A percentile compares a stretch with the other conserved stretches of the same genome.
These are phyloP conservation scores for Eulemur macaco DNA, from an alignment of 2,113 vertebrate species.

Conservation along the genomic window DNA sequence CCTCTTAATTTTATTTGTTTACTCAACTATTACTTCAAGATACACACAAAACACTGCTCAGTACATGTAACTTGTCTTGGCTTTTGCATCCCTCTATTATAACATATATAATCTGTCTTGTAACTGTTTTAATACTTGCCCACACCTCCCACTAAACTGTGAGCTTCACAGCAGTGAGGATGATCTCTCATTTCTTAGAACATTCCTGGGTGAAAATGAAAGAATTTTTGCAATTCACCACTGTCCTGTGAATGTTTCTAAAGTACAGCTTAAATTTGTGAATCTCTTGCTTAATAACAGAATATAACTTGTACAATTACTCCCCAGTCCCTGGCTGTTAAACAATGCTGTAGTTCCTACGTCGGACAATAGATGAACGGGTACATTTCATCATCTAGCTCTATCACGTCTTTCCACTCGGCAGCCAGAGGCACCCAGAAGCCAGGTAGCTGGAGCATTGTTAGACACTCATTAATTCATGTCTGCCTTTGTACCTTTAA, in stretches of 20 bases:
- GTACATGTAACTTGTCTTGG: neutral
- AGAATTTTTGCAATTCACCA: neutral
- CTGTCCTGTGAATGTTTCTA: neutral
- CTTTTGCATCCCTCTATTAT: neutral
- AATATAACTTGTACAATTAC: neutral
- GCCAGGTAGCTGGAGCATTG: neutral
- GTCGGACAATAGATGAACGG: neutral
- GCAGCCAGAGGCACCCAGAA: neutral
- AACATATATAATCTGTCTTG: neutral
- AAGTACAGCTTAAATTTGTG: neutral
- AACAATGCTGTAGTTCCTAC: neutral
- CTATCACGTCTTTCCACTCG: neutral
- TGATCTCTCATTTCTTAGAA: neutral
- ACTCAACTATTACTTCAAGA: neutral
- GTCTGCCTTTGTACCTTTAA: neutral
- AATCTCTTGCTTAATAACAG: neutral
- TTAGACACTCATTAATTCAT: neutral
- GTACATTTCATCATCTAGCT: neutral
- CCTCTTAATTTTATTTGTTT: neutral
- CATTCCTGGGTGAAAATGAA: neutral
- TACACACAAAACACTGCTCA: neutral
- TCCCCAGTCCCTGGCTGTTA: neutral
- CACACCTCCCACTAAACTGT: neutral
- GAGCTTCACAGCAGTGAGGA: neutral
- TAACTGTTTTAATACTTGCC: neutral